Evolutionary conservation across 2,797 vertebrate species (phyloP), one percentile per base, ranked within the genome.

Genomic region (Danio kyathit): DNA sequence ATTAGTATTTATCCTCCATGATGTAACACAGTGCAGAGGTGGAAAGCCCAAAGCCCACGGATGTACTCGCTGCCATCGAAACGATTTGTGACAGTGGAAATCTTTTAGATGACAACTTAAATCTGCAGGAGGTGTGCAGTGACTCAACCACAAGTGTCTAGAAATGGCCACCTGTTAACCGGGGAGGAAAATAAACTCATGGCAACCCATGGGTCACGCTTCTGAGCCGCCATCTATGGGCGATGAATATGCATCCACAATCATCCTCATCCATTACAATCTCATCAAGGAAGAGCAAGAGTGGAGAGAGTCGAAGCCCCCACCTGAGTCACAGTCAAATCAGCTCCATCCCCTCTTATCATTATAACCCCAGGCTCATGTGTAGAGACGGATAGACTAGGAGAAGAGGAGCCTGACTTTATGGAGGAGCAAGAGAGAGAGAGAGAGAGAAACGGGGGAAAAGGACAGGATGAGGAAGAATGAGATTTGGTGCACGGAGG

Each of bases 261-360:
- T 81, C 85, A 71, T 48, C 41, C 61, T 70, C 67, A 67, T 56
- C 60, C 65, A 86, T 82, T 83, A 80, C 79, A 69, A 82, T 83
- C 79, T 86, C 79, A 84, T 84, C 84, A 81, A 74, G 82, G 73
- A 79, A 75, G 81, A 71, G 75, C 48, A 7, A 76, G 17, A 63
- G 29, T 10, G 67, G 44, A 79, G 73, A 29, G 44, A n/a, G 19
- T 40, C 7, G 17, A 64, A 59, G 63, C 76, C 82, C 69, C 56
- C 63, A 85, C 70, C 78, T 74, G 80, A 79, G 67, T 59, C 71
- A 65, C 74, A 86, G 79, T 84, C 71, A 86, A 85, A 85, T 82
- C 74, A 81, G 71, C 83, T 82, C 40, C 16, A 61, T 66, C 51
- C 61, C 21, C 69, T 40, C 80, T 82, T 80, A 85, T 85, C 74